Percentiles rank a stretch among this genome's conserved stretches.
Evolutionary conservation across 1,140 invertebrate species (phyloP).

Genomic region (Drosophila truncata): DNA sequence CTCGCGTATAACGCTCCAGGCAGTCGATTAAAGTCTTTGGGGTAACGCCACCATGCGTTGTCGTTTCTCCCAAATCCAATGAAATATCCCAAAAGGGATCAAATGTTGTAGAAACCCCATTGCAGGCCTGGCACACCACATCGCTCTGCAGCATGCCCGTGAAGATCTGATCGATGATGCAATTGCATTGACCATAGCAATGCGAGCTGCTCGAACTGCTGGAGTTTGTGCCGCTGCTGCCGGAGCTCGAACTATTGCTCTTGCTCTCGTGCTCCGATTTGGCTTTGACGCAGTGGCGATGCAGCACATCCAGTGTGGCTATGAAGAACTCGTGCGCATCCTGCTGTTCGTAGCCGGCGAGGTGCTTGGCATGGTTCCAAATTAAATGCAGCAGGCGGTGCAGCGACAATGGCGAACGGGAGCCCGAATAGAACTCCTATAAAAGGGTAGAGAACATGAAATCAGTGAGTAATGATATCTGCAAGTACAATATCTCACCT

Average conservation of each 20-base stretch:
- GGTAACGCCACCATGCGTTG: conserved; percentile 85
- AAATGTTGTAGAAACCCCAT: conserved; percentile 96
- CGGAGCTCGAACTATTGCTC: conserved; percentile 61
- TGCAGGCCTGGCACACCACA: conserved; percentile 97
- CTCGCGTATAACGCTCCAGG: conserved; percentile 95
- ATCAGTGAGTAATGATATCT: neutral
- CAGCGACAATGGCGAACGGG: conserved; percentile 94
- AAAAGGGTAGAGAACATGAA: neutral
- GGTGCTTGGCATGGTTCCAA: conserved; percentile 97
- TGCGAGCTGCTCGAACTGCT: conserved; percentile 62
- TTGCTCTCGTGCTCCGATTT: conserved; percentile 71
- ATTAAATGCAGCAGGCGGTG: conserved; percentile 96
- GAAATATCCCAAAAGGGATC: conserved; percentile 99
- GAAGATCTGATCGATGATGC: conserved; percentile 99
- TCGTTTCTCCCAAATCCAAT: conserved; percentile 92
- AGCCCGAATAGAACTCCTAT: conserved; percentile 96
- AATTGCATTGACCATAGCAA: conserved; percentile 93
- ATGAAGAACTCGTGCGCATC: conserved; percentile 99
- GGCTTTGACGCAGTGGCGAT: conserved; percentile 87
- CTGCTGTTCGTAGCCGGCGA: conserved; percentile 98
- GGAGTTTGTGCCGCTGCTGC: conserved; percentile 64
- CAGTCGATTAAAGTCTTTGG: conserved; percentile 95
- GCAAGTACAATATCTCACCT: conserved; percentile 83
- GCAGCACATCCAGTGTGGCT: conserved; percentile 96
- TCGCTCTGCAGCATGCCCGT: conserved; percentile 98